Evolutionary conservation across 1,140 invertebrate species (phyloP), one percentile per base, ranked within the genome.

Genomic region (Anastatus disparis): DNA sequence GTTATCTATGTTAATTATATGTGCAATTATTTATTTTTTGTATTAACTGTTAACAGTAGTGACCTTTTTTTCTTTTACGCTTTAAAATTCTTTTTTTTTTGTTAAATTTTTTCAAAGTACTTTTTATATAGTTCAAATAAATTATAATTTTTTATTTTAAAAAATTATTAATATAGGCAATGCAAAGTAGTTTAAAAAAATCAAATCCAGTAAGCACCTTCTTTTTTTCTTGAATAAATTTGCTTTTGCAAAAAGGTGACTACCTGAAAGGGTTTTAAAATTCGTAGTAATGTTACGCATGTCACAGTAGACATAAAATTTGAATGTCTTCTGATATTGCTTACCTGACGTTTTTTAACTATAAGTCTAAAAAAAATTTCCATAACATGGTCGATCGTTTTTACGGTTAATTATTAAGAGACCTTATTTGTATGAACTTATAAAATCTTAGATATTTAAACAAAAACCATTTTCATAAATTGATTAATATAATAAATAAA

Each of bases 251-350:
- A 55, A 1, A 55, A 26, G 7, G 7, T 10, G 13, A 53, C 53
- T 56, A 56, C 53, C 53, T 56, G 53, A 38, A 42, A 58, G 55
- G 38, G 55, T 58, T 50, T 38, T 31, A 2, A 15, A 58, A 58
- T 58, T 27, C 22, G 29, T 56, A 22, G 53, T 22, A 35, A 38
- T 38, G 53, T 29, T 55, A 17, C 27, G 17, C 17, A 40, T 27
- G 46, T 50, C 29, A 31, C 17, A 7, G n/a, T n/a, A n/a, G 4
- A 20, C 38, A 38, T 22, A 24, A 20, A 42, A 58, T 58, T 58
- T 58, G 40, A 58, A 58, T 58, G 35, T 15, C 27, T n/a, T 27
- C 52, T 13, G 53, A 31, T 56, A 56, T 56, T 38, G 6, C n/a
- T 2, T 58, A 58, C 55, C 31, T 26, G 55, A 27, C n/a, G 50